These are phyloP conservation scores for Drosophila nigromelanica DNA, from an alignment of 1,140 invertebrate species.

Conservation along the genomic window DNA sequence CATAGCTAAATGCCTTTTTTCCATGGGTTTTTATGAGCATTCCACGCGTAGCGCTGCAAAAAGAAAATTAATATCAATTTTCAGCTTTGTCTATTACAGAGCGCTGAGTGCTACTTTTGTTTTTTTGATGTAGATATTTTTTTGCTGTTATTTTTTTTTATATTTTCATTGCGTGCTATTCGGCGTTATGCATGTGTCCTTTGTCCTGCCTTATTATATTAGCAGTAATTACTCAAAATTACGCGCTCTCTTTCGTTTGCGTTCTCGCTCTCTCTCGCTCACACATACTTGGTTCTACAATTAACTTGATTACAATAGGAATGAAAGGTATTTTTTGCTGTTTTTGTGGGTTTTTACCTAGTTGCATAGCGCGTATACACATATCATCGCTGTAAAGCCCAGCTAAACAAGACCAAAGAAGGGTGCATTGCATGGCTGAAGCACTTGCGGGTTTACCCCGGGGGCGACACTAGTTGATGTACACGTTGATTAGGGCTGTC, in stretches of 20 bases:
- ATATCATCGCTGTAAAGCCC: neutral
- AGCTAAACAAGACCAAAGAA: slow-evolving; percentile 13
- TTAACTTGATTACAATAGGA: slow-evolving; percentile 74
- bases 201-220: slow-evolving; percentile 65
- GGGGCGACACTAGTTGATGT: slow-evolving; percentile 19
- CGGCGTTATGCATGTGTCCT: slow-evolving; percentile 64
- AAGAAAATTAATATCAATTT: slow-evolving; percentile 80
- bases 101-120: slow-evolving; percentile 31
- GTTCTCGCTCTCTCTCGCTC: neutral
- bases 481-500: slow-evolving; percentile 44
- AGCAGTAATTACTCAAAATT: slow-evolving; percentile 79
- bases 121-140: slow-evolving; percentile 36
- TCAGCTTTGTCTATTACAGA: slow-evolving; percentile 72
- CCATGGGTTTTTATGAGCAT: slow-evolving; percentile 64
- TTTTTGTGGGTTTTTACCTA: slow-evolving; percentile 3
- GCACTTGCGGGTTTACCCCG: neutral
- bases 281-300: slow-evolving; percentile 39
- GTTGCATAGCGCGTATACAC: slow-evolving; percentile 20
- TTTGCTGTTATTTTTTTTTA: slow-evolving; percentile 38
- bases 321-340: slow-evolving; percentile 19
- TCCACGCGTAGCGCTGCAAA: slow-evolving; percentile 44
- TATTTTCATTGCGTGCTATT: slow-evolving; percentile 69
- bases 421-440: neutral
- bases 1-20: slow-evolving; percentile 43
- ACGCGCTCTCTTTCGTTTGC: slow-evolving; percentile 41